Evolutionary conservation across 2,797 vertebrate species (phyloP).

Genomic region (Dallia pectoralis): DNA sequence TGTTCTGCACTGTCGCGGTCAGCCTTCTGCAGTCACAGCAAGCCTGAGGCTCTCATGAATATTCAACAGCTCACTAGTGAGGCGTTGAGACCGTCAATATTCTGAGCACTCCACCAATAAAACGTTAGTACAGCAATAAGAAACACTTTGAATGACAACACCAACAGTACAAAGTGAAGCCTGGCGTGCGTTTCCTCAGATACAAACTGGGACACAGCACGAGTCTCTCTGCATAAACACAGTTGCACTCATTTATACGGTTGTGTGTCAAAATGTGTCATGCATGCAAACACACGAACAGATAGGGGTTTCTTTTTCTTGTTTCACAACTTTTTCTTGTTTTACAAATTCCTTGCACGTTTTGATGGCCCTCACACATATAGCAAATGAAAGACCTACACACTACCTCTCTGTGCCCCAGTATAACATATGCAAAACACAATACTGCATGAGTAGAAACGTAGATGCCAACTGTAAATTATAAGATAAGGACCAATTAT

Average conservation of each 20-base stretch:
- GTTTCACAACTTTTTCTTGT: too few relatives aligned
- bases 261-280: not conserved
- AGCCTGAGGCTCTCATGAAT: constrained; percentile 61
- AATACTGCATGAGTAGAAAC: constrained; percentile 64
- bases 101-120: constrained; percentile 67
- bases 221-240: not conserved
- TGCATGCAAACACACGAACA: not conserved
- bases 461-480: constrained; percentile 64
- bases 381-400: not conserved
- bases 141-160: constrained; percentile 69
- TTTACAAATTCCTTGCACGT: too few relatives aligned
- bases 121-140: constrained; percentile 68
- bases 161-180: constrained; percentile 65
- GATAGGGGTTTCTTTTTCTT: not conserved
- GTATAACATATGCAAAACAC: constrained; percentile 62
- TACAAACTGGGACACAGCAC: not conserved
- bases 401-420: constrained; percentile 52
- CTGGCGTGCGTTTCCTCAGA: not conserved
- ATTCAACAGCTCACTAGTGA: constrained; percentile 71
- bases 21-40: constrained; percentile 41
- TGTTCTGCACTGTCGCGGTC: constrained; percentile 1
- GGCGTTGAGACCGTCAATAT: constrained; percentile 72
- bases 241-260: not conserved
- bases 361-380: not conserved
- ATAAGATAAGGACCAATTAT: constrained; percentile 59